These are phyloP conservation scores for Scortum barcoo DNA, from an alignment of 2,113 vertebrate species.

Conservation along the genomic window DNA sequence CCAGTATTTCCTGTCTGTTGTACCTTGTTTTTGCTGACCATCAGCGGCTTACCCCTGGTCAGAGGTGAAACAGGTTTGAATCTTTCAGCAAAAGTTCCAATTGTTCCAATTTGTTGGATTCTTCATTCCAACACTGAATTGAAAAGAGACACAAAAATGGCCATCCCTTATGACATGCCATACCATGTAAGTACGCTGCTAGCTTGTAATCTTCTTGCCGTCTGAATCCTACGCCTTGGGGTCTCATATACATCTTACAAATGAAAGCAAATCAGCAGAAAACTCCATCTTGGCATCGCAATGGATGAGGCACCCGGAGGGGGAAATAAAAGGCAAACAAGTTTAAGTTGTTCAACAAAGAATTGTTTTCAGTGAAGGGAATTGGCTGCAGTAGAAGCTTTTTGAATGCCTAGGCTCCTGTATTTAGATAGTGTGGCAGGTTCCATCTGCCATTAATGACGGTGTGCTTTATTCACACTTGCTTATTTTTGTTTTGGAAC, in stretches of 20 bases:
- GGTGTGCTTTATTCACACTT: slow-evolving; percentile 16
- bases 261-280: slow-evolving; percentile 1
- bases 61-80: too few relatives aligned
- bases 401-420: not conserved
- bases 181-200: not conserved
- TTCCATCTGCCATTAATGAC: slow-evolving; percentile 48
- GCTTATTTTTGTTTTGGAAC: slow-evolving; percentile 48
- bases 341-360: slow-evolving; percentile 4
- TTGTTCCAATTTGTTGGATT: too few relatives aligned
- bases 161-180: not conserved
- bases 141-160: not conserved
- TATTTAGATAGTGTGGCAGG: slow-evolving; percentile 9
- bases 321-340: not conserved
- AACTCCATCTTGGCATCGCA: not conserved
- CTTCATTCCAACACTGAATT: not conserved
- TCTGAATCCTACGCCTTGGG: too few relatives aligned
- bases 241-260: not conserved
- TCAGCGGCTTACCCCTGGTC: too few relatives aligned
- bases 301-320: not conserved
- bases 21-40: too few relatives aligned
- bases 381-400: not conserved
- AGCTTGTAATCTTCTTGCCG: not conserved
- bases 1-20: too few relatives aligned
- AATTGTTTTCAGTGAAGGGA: not conserved
- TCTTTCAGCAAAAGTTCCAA: too few relatives aligned